Percentiles rank a stretch among this genome's conserved stretches.
These are phyloP conservation scores for Gracilinanus agilis DNA, from an alignment of 2,113 vertebrate species.

Conservation along the genomic window DNA sequence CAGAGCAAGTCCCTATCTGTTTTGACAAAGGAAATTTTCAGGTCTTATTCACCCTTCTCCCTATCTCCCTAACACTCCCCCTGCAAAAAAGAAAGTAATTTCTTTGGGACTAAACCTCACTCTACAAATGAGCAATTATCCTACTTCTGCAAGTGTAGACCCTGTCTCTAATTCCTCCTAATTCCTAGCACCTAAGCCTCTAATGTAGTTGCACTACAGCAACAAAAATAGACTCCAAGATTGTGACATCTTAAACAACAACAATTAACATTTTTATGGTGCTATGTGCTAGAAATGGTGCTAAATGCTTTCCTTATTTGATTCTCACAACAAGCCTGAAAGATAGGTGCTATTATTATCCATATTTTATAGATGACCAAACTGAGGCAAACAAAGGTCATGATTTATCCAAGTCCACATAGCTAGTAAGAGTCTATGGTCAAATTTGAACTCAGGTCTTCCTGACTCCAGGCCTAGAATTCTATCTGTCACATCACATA, in stretches of 20 bases:
- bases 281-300: not conserved
- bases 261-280: not conserved
- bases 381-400: no score
- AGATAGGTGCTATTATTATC: no score
- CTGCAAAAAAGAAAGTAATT: not conserved
- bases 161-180: not conserved
- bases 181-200: not conserved
- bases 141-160: not conserved
- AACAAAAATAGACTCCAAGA: not conserved
- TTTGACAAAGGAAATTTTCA: not conserved
- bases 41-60: not conserved
- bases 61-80: not conserved
- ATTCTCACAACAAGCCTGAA: not conserved
- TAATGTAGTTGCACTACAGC: not conserved
- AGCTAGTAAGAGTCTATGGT: no score
- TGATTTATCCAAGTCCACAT: no score
- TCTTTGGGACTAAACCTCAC: not conserved
- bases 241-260: not conserved
- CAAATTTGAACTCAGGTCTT: no score
- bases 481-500: not conserved
- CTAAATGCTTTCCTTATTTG: not conserved
- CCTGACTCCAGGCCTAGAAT: not conserved
- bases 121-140: not conserved
- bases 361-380: no score
- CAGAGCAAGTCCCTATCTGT: not conserved